Base-by-base conservation (phyloP, 2,113 vertebrate genomes). In the Onychostruthus taczanowskii region DNA sequence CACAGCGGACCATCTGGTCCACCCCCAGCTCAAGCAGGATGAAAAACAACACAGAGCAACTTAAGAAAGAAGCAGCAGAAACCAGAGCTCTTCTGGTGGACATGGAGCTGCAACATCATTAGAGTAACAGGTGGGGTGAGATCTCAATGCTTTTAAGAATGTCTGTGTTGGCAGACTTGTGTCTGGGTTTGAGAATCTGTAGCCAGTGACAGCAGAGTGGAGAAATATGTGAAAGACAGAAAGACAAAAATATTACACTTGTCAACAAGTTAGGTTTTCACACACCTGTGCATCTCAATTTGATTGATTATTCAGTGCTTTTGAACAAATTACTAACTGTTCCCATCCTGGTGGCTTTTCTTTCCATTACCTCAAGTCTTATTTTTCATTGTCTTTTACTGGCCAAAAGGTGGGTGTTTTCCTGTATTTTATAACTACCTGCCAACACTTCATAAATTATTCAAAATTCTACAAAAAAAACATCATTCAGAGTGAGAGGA, bases 321-420 rank as follows among this genome's bases (percentile, higher is more conserved):
- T 62, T 87, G 66, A 92, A 78, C 56, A 56, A 92, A 92, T 78
- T 62, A 82, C 50, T 87, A 78, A 63, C 63, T 66, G 37, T 41
- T 92, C 39, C 24, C 13, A 47, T 41, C 53, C 56, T 58, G 79
- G 26, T 56, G 79, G 66, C 74, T 87, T 87, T 84, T 75, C 75
- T 66, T 82, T 78, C 53, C 28, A 49, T 58, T 66, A 62, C 31
- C 43, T 70, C 27, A 90, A 53, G 43, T 37, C 75, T 53, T 83
- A 79, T 68, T 92, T 94, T 92, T 92, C 79, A 58, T 72, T 92
- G 66, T 75, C 62, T 88, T 88, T 75, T 74, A 78, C 70, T 70
- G 47, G 43, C 43, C 8, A 0, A 66, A 92, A 83, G 75, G 64
- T 70, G 24, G 16, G 23, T 61, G 18, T 73, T 87, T 89, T 70